Conservation (phyloP, 2,888 invertebrate genomes). For the Tetragonisca angustula region DNA sequence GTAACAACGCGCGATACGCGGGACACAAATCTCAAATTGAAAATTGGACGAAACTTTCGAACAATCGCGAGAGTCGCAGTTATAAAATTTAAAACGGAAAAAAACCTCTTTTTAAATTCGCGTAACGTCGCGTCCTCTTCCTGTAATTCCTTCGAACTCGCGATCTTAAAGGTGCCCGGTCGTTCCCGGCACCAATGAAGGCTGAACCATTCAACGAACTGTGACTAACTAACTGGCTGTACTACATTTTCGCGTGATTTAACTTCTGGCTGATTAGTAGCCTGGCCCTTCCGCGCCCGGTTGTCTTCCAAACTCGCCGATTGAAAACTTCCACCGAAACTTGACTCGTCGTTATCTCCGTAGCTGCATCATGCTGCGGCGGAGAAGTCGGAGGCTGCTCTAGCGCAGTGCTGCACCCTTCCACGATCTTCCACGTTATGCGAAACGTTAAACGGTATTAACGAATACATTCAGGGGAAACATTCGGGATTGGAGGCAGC, state of each 20-base stretch:
- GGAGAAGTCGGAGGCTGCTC: not conserved
- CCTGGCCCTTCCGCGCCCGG: not conserved
- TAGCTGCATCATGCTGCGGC: not conserved
- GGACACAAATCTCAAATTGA: not conserved
- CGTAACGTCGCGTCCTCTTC: not conserved
- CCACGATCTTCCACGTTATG: not conserved
- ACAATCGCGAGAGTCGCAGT: too few relatives aligned
- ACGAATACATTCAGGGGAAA: conserved; percentile 5
- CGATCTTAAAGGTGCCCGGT: not conserved
- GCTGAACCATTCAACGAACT: conserved; percentile 23
- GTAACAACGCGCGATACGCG: conserved; percentile 32
- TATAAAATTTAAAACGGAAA: too few relatives aligned
- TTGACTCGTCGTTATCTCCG: not conserved
- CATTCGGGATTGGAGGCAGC: not conserved
- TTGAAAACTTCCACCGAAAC: conserved; percentile 5
- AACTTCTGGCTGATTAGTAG: conserved; percentile 46
- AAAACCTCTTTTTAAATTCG: conserved; percentile 8
- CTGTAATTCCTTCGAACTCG: conserved; percentile 13
- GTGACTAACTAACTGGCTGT: conserved; percentile 35
- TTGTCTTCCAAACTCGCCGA: conserved; percentile 38
- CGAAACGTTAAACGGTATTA: conserved; percentile 24
- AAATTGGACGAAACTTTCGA: too few relatives aligned
- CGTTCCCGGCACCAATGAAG: conserved; percentile 24
- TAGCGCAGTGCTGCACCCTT: not conserved
- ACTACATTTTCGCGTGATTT: conserved; percentile 47